Base-by-base conservation (phyloP, 2,888 invertebrate genomes). In the Trichacis sp. region DNA sequence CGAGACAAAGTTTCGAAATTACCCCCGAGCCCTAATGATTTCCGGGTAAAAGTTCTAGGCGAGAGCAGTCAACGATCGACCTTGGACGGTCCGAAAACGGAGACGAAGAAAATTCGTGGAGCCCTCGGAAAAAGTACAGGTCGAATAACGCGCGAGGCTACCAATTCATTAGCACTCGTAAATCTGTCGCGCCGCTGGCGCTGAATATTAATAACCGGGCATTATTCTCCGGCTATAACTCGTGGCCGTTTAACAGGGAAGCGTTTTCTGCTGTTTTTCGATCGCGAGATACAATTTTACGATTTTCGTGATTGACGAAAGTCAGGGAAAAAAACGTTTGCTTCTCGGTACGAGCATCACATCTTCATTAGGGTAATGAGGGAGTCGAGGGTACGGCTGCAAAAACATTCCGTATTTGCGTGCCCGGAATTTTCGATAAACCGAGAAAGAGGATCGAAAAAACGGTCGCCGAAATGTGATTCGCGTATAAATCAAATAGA, bases 131-230 rank as follows among this genome's bases (percentile, higher is more conserved):
- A 66, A 68, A 61, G 61, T 54, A 57, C 48, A 29, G 51, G 57
- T 11, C 38, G 58, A 50, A 69, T 24, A 60, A 70, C n/a, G 72
- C 71, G 73, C 69, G 72, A 70, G 73, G 53, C 74, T 73, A 74
- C 77, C 80, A 81, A 83, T 83, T 83, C 82, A 83, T 83, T 82
- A 83, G 78, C 78, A 77, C 79, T 80, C 81, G 79, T 83, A 83
- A 84, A 83, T 84, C 78, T 78, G 80, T 81, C 80, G 77, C 75
- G 75, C 73, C 73, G 72, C 73, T 67, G 74, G 77, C 77, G 76
- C 77, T 77, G 83, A 83, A 84, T 83, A 84, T 82, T 83, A 82
- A 40, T 40, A 40, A 83, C 72, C 76, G 76, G 73, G 73, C 74
- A 77, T 81, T 82, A 80, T 76, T 66, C 73, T 73, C 70, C 69